These are phyloP conservation scores for Nematopogon swammerdamellus DNA, from an alignment of 2,888 invertebrate genomes.

Conservation along the genomic window DNA sequence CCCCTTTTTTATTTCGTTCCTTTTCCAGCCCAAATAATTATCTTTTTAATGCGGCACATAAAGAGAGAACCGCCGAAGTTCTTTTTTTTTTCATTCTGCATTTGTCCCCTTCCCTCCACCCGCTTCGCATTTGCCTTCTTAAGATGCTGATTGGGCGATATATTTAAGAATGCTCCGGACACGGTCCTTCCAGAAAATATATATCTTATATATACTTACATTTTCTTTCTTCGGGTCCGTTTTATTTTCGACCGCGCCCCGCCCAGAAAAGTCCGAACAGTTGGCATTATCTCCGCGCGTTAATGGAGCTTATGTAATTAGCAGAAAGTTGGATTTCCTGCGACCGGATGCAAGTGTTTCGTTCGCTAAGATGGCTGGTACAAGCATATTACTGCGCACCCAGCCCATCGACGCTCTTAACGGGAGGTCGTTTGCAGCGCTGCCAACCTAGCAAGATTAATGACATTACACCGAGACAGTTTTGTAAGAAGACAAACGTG, in stretches of 20 bases:
- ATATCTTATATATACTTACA: constrained; percentile 32
- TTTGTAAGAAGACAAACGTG: constrained; percentile 38
- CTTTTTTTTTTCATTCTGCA: neutral
- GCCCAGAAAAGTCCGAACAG: constrained; percentile 25
- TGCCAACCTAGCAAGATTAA: constrained; percentile 50
- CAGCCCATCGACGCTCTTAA: constrained; percentile 48
- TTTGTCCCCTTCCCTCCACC: neutral
- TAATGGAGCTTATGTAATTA: constrained; percentile 45
- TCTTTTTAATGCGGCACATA: constrained; percentile 45
- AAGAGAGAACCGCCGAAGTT: constrained; percentile 34
- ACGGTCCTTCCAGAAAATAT: constrained; percentile 45
- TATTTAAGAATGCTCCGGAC: constrained; percentile 53
- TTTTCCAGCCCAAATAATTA: constrained; percentile 53
- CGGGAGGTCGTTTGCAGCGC: constrained; percentile 52
- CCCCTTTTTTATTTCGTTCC: constrained; percentile 28
- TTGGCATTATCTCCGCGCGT: constrained; percentile 23
- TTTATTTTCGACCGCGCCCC: constrained; percentile 30
- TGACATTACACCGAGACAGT: constrained; percentile 46
- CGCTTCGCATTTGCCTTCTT: neutral
- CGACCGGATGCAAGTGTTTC: constrained; percentile 31
- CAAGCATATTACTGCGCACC: constrained; percentile 44
- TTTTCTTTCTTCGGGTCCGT: constrained; percentile 40
- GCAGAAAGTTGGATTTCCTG: constrained; percentile 41
- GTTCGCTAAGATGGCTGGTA: constrained; percentile 29
- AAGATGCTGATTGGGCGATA: constrained; percentile 52